A percentile compares a stretch with the other conserved stretches of the same genome.
Conservation (phyloP, 2,113 vertebrate species). For the Atherinomorus stipes region DNA sequence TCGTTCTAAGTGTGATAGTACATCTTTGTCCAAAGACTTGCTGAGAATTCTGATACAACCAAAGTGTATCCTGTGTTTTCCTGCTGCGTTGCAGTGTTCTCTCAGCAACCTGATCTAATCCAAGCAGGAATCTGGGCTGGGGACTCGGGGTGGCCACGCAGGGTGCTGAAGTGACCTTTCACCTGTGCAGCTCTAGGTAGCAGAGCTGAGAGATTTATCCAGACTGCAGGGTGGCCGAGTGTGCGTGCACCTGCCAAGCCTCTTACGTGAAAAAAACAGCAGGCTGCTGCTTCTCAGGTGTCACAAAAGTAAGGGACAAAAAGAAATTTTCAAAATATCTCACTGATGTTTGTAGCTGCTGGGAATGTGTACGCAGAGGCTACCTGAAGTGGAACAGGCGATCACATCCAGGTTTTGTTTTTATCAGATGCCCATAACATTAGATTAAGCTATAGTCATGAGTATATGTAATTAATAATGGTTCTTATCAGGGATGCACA, state of each 20-base stretch:
- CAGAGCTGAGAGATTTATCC: conserved; percentile 44
- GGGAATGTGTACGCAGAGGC: neutral
- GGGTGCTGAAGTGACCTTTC: conserved; percentile 51
- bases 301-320: conserved; percentile 32
- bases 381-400: neutral
- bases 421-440: neutral
- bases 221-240: conserved; percentile 49
- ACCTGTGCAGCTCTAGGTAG: conserved; percentile 39
- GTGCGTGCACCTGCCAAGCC: conserved; percentile 26
- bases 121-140: conserved; percentile 69
- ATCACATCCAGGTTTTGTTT: neutral
- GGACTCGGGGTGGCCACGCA: conserved; percentile 47
- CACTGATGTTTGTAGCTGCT: conserved; percentile 6
- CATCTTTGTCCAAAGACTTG: conserved; percentile 43
- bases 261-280: conserved; percentile 49
- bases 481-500: too few relatives aligned
- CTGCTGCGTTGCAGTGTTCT: conserved; percentile 32
- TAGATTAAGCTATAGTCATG: too few relatives aligned
- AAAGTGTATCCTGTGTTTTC: conserved; percentile 43
- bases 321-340: conserved; percentile 12
- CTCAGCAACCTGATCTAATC: conserved; percentile 76
- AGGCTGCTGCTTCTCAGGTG: conserved; percentile 45
- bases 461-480: too few relatives aligned
- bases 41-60: conserved; percentile 36
- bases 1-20: conserved; percentile 17